Evolutionary conservation across 2,113 vertebrate species (phyloP).

Genomic region (Tyto alba): DNA sequence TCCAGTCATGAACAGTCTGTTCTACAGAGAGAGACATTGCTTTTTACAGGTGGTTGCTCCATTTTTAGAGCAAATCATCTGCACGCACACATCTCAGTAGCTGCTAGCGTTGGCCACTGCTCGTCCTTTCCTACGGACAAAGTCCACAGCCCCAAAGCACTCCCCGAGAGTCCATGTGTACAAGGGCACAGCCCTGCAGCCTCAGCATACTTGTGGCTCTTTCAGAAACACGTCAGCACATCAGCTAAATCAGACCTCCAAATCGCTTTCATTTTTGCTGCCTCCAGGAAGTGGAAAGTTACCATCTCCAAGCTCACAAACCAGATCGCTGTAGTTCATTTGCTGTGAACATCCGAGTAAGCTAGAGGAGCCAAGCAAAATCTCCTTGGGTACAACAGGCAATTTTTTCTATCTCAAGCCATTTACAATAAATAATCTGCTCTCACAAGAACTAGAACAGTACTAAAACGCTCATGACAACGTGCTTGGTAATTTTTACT

Average conservation of each 20-base stretch:
- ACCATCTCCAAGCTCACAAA: neutral
- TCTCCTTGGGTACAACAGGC: neutral
- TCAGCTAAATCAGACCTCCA: neutral
- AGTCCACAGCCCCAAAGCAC: neutral
- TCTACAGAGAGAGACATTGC: neutral
- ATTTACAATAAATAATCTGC: neutral
- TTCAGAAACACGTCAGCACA: neutral
- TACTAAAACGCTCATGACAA: neutral
- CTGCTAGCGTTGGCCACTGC: neutral
- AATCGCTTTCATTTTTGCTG: neutral
- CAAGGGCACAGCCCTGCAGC: neutral
- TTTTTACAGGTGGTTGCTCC: neutral
- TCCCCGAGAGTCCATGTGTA: fast-evolving
- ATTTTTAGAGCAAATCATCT: neutral
- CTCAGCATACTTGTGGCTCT: neutral
- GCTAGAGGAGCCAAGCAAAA: neutral
- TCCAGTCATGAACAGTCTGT: neutral
- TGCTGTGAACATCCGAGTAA: neutral
- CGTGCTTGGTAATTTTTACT: neutral
- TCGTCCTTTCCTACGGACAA: fast-evolving
- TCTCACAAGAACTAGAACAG: neutral
- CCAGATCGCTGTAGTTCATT: neutral
- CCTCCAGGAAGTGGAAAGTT: neutral
- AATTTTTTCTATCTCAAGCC: neutral
- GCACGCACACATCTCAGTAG: fast-evolving